A percentile compares a stretch with the other conserved stretches of the same genome.
phyloP scores from a whole-genome alignment of 2,113 vertebrate species.

The Percina caprodes region DNA sequence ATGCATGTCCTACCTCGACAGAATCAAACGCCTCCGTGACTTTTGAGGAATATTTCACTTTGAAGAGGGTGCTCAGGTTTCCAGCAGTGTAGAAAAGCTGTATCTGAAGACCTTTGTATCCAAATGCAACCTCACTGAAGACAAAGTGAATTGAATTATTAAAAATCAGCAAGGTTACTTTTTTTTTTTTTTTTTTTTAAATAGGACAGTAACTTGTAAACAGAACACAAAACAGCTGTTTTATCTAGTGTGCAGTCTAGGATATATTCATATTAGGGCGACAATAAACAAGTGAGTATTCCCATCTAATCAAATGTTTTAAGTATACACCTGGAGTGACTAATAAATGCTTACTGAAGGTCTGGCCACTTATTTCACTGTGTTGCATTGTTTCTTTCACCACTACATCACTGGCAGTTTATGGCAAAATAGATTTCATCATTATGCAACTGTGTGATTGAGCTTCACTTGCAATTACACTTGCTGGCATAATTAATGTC shows the following conservation, averaged over 20 bases:
- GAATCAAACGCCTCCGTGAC: slow-evolving; percentile 95
- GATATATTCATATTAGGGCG: neutral
- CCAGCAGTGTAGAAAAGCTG: slow-evolving; percentile 95
- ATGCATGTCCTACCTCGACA: slow-evolving; percentile 89
- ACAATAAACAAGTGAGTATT: slow-evolving; percentile 32
- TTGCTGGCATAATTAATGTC: slow-evolving; percentile 78
- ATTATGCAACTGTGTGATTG: slow-evolving; percentile 78
- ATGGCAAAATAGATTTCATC: slow-evolving; percentile 67
- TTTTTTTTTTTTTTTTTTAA: neutral
- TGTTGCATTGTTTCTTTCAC: slow-evolving; percentile 54
- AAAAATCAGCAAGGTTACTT: neutral
- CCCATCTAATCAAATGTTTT: slow-evolving; percentile 21
- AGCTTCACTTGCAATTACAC: slow-evolving; percentile 74
- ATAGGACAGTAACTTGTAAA: neutral
- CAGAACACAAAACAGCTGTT: neutral
- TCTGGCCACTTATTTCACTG: slow-evolving; percentile 34
- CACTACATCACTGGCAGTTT: slow-evolving; percentile 50
- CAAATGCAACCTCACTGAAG: slow-evolving; percentile 95
- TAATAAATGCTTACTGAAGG: slow-evolving; percentile 28
- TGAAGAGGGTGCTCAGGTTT: slow-evolving; percentile 94
- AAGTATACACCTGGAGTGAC: slow-evolving; percentile 34
- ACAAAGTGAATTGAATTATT: slow-evolving; percentile 5
- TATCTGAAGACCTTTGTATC: slow-evolving; percentile 98
- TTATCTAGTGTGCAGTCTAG: neutral
- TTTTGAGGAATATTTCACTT: slow-evolving; percentile 93